A percentile compares a stretch with the other conserved stretches of the same genome.
These are phyloP conservation scores for Danionella cerebrum DNA, from an alignment of 2,113 vertebrate genomes.

Conservation along the genomic window DNA sequence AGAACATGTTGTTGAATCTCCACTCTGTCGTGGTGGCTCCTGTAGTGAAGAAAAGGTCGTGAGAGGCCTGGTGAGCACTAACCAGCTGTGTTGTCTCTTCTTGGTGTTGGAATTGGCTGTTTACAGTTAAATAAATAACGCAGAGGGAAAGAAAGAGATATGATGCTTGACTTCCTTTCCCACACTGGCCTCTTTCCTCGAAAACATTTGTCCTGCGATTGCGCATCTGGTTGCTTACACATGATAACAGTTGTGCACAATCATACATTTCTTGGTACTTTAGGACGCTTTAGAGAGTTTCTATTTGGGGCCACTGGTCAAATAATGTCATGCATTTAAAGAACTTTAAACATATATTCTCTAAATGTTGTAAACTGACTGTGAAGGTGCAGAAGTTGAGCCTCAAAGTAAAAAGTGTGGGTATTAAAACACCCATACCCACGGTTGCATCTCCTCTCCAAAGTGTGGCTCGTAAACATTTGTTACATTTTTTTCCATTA, in stretches of 20 bases:
- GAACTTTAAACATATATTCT: no score
- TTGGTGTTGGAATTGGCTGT: constrained; percentile 33
- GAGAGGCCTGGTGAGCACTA: constrained; percentile 37
- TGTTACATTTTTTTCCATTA: no score
- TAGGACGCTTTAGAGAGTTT: no score
- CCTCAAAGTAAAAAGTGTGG: no score
- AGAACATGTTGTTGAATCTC: background rate
- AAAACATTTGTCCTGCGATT: background rate
- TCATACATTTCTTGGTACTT: no score
- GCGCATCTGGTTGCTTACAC: background rate
- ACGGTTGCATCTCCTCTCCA: no score
- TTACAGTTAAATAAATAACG: constrained; percentile 47
- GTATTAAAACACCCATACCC: no score
- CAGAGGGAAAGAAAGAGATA: constrained; percentile 49
- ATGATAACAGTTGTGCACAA: background rate
- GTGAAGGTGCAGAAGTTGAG: no score
- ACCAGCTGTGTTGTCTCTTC: constrained; percentile 35
- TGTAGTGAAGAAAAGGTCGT: constrained; percentile 39
- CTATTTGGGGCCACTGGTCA: no score
- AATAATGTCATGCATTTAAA: no score
- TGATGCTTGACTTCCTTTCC: constrained; percentile 2
- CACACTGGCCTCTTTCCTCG: background rate
- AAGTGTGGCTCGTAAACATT: no score
- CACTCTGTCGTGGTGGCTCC: constrained; percentile 12
- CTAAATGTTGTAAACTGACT: no score